Percentiles rank a stretch among this genome's conserved stretches.
Conservation (phyloP, 2,797 vertebrate species). For the Podargus strigoides region DNA sequence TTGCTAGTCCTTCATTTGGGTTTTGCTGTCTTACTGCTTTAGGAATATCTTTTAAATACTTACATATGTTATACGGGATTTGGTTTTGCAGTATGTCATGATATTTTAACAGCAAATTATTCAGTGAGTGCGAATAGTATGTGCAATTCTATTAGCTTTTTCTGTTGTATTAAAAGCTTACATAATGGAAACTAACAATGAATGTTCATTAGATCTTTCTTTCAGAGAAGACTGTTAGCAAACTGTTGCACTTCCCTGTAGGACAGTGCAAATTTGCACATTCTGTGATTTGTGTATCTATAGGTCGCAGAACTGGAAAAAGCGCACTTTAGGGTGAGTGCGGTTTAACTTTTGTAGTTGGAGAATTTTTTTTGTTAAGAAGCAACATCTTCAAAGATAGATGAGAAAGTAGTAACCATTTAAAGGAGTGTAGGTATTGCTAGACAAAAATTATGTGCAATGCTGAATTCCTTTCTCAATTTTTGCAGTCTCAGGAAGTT, state of each 20-base stretch:
- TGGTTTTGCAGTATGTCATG: background rate
- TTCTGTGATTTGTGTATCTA: background rate
- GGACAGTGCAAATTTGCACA: background rate
- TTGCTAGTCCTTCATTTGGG: background rate
- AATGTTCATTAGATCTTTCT: constrained; percentile 8
- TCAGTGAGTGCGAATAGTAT: background rate
- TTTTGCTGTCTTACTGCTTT: background rate
- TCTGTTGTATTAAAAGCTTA: background rate
- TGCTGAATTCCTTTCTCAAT: background rate
- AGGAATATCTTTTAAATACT: background rate
- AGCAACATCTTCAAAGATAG: background rate
- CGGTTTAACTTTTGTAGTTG: background rate
- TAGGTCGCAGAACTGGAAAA: constrained; percentile 40
- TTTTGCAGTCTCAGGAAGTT: constrained; percentile 31
- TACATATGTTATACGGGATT: background rate
- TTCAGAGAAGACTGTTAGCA: constrained; percentile 32
- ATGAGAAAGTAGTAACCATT: background rate
- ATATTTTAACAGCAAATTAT: constrained; percentile 1
- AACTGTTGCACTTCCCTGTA: constrained; percentile 29
- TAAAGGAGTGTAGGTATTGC: background rate
- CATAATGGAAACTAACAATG: background rate
- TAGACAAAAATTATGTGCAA: background rate
- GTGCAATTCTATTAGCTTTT: background rate
- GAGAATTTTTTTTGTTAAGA: background rate
- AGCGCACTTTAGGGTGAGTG: background rate